These are phyloP conservation scores for Epizoanthus rinbou DNA, from an alignment of 92 coral and sea anemone species.

Conservation along the genomic window DNA sequence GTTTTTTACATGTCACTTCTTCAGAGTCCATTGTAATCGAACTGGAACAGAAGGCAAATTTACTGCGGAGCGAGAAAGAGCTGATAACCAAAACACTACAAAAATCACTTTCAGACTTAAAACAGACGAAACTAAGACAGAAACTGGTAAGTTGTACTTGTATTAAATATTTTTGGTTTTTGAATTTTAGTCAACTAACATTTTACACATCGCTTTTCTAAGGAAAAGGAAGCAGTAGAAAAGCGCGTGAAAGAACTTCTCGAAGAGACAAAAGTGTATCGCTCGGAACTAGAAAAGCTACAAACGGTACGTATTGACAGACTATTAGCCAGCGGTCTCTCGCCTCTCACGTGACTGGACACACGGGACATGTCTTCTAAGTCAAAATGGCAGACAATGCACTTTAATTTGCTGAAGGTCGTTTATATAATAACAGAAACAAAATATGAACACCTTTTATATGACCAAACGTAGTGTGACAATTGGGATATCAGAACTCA, in stretches of 20 bases:
- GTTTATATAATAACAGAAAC: no score
- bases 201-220: neutral
- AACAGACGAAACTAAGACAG: conserved; percentile 53
- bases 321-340: no score
- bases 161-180: neutral
- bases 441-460: no score
- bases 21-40: conserved; percentile 4
- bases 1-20: neutral
- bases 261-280: conserved; percentile 15
- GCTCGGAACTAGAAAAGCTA: conserved; percentile 13
- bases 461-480: no score
- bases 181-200: neutral
- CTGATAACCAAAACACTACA: conserved; percentile 49
- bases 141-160: conserved; percentile 52
- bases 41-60: conserved; percentile 4
- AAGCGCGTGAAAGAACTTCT: conserved; percentile 1
- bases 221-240: conserved; percentile 19
- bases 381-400: no score
- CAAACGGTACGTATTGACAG: neutral
- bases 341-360: no score
- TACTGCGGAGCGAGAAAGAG: conserved; percentile 17
- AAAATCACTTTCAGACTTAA: conserved; percentile 62
- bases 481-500: no score
- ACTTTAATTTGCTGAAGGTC: no score
- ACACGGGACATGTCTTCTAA: no score